Percentiles rank a stretch among this genome's conserved stretches.
These are phyloP conservation scores for Cyclargus thomasi DNA, from an alignment of 1,140 invertebrate species.

Conservation along the genomic window DNA sequence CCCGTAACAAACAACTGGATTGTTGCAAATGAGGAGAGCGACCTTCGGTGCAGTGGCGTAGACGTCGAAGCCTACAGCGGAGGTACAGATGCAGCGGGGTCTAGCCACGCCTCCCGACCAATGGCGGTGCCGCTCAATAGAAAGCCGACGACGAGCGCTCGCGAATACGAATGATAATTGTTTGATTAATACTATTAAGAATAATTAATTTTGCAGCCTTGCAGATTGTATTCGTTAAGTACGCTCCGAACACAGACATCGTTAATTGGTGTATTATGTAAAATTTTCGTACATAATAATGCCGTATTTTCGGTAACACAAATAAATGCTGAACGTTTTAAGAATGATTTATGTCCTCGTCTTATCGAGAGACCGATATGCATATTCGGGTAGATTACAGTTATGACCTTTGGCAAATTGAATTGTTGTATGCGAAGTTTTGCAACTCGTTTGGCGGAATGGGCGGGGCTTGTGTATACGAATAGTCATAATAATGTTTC, in stretches of 20 bases:
- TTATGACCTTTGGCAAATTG: not conserved
- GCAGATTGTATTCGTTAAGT: not conserved
- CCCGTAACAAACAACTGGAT: not conserved
- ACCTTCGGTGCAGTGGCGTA: not conserved
- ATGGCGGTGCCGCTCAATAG: not conserved
- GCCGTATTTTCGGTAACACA: no score
- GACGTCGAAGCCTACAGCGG: not conserved
- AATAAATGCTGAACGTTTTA: no score
- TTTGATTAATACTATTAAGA: not conserved
- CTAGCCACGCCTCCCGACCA: conserved; percentile 10
- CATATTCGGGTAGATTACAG: not conserved
- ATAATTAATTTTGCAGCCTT: not conserved
- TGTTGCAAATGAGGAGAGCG: not conserved
- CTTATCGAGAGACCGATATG: no score
- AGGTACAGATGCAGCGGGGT: not conserved
- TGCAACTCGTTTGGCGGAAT: not conserved
- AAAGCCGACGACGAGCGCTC: not conserved
- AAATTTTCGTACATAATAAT: not conserved
- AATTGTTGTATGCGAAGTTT: not conserved
- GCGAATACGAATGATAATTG: not conserved
- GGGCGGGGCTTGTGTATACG: not conserved
- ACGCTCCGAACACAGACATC: not conserved
- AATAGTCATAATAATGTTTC: not conserved
- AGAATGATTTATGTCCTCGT: no score
- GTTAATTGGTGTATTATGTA: not conserved